Conservation (phyloP, 2,888 invertebrate species). For the Willowsia nigromaculata region DNA sequence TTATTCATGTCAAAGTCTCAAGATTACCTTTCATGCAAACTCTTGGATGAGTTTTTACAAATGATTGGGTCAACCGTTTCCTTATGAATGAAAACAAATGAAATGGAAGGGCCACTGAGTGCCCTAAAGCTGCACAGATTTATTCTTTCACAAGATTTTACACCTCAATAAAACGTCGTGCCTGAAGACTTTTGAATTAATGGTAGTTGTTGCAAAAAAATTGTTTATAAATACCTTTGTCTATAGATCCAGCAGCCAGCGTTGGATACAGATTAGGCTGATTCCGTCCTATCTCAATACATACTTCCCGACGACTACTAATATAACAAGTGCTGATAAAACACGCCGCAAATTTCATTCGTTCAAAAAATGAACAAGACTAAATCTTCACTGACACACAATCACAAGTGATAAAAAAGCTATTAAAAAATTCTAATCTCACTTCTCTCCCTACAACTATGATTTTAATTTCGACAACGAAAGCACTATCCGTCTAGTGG, state of each 20-base stretch:
- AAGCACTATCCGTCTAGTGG: not conserved
- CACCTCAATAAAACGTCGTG: too few relatives aligned
- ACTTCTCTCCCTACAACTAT: not conserved
- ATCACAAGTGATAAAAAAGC: not conserved
- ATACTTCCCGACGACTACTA: not conserved
- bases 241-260: constrained; percentile 29
- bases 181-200: too few relatives aligned
- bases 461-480: not conserved
- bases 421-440: not conserved
- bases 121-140: too few relatives aligned
- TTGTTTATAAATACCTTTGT: constrained; percentile 5
- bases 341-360: not conserved
- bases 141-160: too few relatives aligned
- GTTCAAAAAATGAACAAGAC: not conserved
- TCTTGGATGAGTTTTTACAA: too few relatives aligned
- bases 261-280: constrained; percentile 18
- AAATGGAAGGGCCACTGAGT: too few relatives aligned
- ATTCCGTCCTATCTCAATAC: not conserved
- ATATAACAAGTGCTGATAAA: not conserved
- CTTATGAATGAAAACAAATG: too few relatives aligned
- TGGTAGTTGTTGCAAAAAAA: not conserved
- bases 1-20: too few relatives aligned
- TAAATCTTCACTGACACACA: not conserved
- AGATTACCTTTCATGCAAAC: too few relatives aligned
- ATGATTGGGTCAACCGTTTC: too few relatives aligned